These are phyloP conservation scores for roundworm (Caenorhabditis elegans) DNA, from an alignment of 1,140 invertebrate genomes.

Conservation along the genomic window WBcel235 BX284602.5:876001-876500, in stretches of 20 bases:
- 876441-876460: constrained; percentile 93
- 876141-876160: constrained; percentile 95
- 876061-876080: constrained; percentile 96
- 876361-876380: constrained; percentile 98
- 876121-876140: constrained; percentile 99
- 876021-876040: constrained; percentile 96
- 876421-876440: constrained; percentile 97
- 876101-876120: constrained; percentile 98
- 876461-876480: constrained; percentile 94
- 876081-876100: constrained; percentile 98
- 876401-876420: constrained; percentile 95
- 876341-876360: constrained; percentile 89
- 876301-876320: constrained; percentile 96
- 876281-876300: constrained; percentile 99
- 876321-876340: constrained; percentile 96
- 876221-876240: constrained; percentile 96
- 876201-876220: constrained; percentile 99
- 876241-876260: constrained; percentile 98
- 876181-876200: constrained; percentile 98
- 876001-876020: constrained; percentile 99
- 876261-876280: constrained; percentile 98
- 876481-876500: constrained; percentile 94
- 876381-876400: constrained; percentile 96
- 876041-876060: constrained; percentile 97
- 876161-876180: constrained; percentile 78